Evolutionary conservation across 1,140 invertebrate genomes (phyloP).

Genomic region (Lysiphlebus fabarum): DNA sequence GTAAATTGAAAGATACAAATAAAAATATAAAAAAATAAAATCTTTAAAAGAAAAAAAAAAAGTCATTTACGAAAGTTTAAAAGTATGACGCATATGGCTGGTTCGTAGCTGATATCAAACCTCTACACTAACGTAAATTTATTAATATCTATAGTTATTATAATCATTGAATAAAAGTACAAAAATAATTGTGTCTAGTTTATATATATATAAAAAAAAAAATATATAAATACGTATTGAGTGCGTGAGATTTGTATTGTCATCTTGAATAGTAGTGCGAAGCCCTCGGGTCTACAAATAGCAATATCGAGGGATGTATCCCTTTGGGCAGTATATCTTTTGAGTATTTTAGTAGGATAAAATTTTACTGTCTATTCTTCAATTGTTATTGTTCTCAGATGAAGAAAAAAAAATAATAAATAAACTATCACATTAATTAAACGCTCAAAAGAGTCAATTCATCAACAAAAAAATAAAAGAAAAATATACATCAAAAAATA

Average conservation of each 20-base stretch:
- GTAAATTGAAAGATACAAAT: conserved; percentile 22
- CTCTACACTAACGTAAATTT: conserved; percentile 9
- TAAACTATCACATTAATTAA: conserved; percentile 3
- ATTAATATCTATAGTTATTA: conserved; percentile 3
- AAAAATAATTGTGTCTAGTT: not conserved
- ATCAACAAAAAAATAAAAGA: too few species aligned
- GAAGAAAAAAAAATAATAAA: not conserved
- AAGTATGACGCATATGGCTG: conserved; percentile 28
- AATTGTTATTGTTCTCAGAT: not conserved
- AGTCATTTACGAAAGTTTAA: conserved; percentile 23
- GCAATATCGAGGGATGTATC: conserved; percentile 12
- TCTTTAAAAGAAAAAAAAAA: conserved; percentile 8
- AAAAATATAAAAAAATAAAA: conserved; percentile 13
- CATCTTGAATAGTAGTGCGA: conserved; percentile 4
- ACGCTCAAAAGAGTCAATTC: not conserved
- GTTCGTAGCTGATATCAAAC: conserved; percentile 20
- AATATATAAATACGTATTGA: not conserved
- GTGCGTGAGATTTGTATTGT: not conserved
- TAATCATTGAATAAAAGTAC: not conserved
- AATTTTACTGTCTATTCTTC: not conserved
- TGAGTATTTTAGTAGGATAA: not conserved
- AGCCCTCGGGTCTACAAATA: conserved; percentile 16
- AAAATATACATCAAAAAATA: too few species aligned
- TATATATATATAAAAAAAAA: not conserved
- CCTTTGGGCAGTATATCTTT: conserved; percentile 1